Evolutionary conservation across 2,888 invertebrate species (phyloP).

Genomic region (Augiades crinisus): DNA sequence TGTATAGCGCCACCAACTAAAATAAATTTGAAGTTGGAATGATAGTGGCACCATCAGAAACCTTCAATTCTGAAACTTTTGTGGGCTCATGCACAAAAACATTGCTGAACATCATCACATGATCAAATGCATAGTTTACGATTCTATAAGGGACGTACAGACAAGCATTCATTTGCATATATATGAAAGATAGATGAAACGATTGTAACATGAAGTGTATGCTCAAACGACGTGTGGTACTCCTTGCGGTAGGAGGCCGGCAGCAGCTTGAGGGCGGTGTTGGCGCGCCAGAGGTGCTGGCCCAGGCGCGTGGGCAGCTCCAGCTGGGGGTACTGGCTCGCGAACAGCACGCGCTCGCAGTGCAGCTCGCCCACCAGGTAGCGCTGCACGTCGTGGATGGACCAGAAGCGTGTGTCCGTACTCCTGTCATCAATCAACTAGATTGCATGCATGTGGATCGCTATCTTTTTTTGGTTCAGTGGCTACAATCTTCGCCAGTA

Average conservation of each 20-base stretch:
- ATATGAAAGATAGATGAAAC: no score
- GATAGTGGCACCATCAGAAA: no score
- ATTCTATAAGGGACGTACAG: no score
- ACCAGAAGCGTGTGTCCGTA: constrained; percentile 57
- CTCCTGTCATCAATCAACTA: constrained; percentile 41
- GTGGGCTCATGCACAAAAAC: no score
- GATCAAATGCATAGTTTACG: no score
- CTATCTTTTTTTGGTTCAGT: background rate
- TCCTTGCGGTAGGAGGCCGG: constrained; percentile 50
- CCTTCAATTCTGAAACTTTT: no score
- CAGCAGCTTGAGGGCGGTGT: constrained; percentile 52
- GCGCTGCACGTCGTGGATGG: constrained; percentile 63
- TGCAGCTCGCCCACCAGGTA: constrained; percentile 57
- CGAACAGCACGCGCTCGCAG: constrained; percentile 60
- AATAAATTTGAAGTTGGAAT: no score
- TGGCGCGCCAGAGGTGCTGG: constrained; percentile 52
- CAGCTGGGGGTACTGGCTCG: constrained; percentile 63
- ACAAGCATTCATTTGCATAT: no score
- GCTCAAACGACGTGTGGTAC: constrained; percentile 49
- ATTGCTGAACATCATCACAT: no score
- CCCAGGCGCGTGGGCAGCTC: constrained; percentile 51
- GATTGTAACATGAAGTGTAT: no score
- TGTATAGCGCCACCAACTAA: no score
- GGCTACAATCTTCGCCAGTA: background rate
- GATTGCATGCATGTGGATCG: background rate